Evolutionary conservation across 92 coral and sea anemone genomes (phyloP).

Genomic region (Phymanthus crucifer): DNA sequence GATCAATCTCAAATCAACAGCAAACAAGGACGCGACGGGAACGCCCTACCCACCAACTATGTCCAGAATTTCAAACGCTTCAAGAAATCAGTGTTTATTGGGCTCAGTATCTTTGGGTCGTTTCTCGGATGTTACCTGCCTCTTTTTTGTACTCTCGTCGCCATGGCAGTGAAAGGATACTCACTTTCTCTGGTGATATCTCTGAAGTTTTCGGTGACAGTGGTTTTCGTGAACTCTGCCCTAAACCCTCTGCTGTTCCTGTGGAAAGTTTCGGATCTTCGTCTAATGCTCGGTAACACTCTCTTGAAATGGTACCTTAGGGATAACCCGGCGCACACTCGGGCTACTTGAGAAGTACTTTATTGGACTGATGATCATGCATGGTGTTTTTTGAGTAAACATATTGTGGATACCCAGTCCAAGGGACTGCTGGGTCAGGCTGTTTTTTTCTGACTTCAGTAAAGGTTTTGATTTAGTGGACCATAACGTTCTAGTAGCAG

Average conservation of each 20-base stretch:
- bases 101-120: constrained; percentile 6
- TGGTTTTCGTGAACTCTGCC: constrained; percentile 21
- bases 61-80: constrained; percentile 7
- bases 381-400: too few species aligned
- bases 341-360: neutral
- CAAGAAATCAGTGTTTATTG: constrained; percentile 5
- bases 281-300: neutral
- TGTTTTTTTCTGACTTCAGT: too few species aligned
- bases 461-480: too few species aligned
- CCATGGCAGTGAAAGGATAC: constrained; percentile 6
- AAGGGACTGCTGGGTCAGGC: too few species aligned
- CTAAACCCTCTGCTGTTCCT: constrained; percentile 19
- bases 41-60: neutral
- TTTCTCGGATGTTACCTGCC: constrained; percentile 18
- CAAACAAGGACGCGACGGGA: neutral
- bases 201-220: constrained; percentile 2
- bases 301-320: neutral
- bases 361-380: too few species aligned
- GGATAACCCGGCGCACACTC: neutral
- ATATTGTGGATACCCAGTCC: too few species aligned
- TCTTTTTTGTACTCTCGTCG: neutral
- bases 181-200: neutral
- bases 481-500: too few species aligned
- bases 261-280: constrained; percentile 33
- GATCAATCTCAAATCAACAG: neutral